Base-by-base conservation (phyloP, 2,797 vertebrate species). In the Danio aesculapii region DNA sequence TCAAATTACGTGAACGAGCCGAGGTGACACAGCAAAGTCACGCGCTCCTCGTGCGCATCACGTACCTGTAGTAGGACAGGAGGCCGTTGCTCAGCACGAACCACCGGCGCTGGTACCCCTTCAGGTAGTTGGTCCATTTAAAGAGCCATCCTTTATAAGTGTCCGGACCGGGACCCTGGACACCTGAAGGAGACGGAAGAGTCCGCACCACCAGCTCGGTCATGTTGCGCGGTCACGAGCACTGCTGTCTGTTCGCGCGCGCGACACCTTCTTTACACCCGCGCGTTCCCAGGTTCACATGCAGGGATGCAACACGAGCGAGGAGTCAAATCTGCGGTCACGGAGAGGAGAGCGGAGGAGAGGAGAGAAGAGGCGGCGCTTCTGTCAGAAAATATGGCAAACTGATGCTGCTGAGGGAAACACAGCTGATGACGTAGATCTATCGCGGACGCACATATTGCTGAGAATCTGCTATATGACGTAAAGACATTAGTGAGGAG, bases 61-160 rank as follows among this genome's bases (percentile, higher is more conserved):
- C 55, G 57, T 83, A 90, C 89, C 94, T 94, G 91, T 95, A 95
- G 78, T 95, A 95, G 79, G 94, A 95, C 85, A 95, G 91, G 57
- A 95, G 92, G 90, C 94, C 93, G 88, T 95, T 94, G 74, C 94
- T 95, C 62, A 95, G 92, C 79, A 94, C 94, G 84, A 94, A 94
- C 94, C 94, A 92, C 62, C 97, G 96, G 70, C 96, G 92, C 92
- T 98, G 97, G 91, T 98, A 98, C 17, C 97, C 97, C 91, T 98
- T 98, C 90, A 98, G 92, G 88, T 98, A 97, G 94, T 98, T 98
- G 87, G 97, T 98, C 97, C 97, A 98, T 92, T 98, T 98, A 88
- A 96, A 96, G 44, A 98, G 96, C 97, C 97, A 98, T 73, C 97
- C 97, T 83, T 90, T 95, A 90, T 95, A 92, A 52, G 93, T 90